Percentiles rank a stretch among this genome's conserved stretches.
These are phyloP conservation scores for Nezara viridula DNA, from an alignment of 2,888 invertebrate genomes.

Conservation along the genomic window DNA sequence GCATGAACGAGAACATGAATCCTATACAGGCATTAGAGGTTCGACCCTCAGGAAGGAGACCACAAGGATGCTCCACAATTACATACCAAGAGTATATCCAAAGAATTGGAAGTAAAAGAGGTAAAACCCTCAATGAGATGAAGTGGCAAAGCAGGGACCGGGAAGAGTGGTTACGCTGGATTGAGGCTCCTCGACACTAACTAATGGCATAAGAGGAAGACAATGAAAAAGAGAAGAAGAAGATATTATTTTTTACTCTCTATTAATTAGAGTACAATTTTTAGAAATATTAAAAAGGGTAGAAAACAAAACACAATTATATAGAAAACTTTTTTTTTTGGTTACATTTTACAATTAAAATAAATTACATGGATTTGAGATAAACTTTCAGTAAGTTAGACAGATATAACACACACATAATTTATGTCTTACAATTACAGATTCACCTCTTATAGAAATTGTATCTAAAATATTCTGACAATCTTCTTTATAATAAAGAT, in stretches of 20 bases:
- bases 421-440: neutral
- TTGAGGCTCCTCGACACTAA: too few species aligned
- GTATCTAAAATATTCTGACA: constrained; percentile 58
- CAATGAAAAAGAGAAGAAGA: too few species aligned
- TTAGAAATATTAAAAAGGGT: too few species aligned
- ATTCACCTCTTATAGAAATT: constrained; percentile 40
- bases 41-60: neutral
- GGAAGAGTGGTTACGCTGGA: too few species aligned
- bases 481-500: constrained; percentile 25
- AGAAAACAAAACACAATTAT: neutral
- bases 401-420: constrained; percentile 6
- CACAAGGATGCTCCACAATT: neutral
- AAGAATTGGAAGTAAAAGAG: too few species aligned
- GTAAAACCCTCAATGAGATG: too few species aligned
- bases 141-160: too few species aligned
- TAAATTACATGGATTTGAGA: constrained; percentile 43
- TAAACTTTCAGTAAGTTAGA: constrained; percentile 29
- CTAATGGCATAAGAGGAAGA: too few species aligned
- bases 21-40: neutral
- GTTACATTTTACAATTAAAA: constrained; percentile 46
- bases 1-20: neutral
- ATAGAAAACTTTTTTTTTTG: constrained; percentile 39
- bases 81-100: too few species aligned
- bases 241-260: too few species aligned
- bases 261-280: too few species aligned